Percentiles rank a stretch among this genome's conserved stretches.
Conservation (phyloP, 2,888 invertebrate species). For the Drosophila pseudotalamancana region DNA sequence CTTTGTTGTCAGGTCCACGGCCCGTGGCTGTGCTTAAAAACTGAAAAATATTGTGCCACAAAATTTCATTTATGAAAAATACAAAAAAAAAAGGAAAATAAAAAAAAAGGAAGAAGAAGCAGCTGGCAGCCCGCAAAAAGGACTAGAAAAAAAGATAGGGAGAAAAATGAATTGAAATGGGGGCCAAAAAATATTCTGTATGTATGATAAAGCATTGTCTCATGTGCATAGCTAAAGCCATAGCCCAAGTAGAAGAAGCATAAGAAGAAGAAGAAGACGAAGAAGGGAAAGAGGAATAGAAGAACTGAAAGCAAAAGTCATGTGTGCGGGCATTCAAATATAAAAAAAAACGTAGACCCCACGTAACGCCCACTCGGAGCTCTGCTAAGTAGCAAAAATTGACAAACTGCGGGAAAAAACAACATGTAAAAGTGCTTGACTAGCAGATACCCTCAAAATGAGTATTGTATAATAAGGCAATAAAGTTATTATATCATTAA, state of each 20-base stretch:
- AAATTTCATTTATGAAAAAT: constrained; percentile 71
- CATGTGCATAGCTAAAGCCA: constrained; percentile 70
- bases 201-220: constrained; percentile 62
- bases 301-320: constrained; percentile 39
- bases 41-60: constrained; percentile 69
- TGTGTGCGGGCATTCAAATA: constrained; percentile 44
- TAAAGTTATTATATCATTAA: no score
- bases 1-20: constrained; percentile 13
- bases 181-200: background rate
- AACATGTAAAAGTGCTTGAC: no score
- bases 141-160: background rate
- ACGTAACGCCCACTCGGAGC: constrained; percentile 13
- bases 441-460: no score
- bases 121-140: constrained; percentile 17
- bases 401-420: constrained; percentile 65
- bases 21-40: constrained; percentile 48
- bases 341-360: constrained; percentile 10
- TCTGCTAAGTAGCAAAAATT: constrained; percentile 64
- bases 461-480: no score
- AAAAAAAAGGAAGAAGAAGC: constrained; percentile 1
- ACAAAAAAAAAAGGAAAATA: constrained; percentile 9
- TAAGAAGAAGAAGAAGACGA: constrained; percentile 11
- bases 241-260: no score
- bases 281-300: constrained; percentile 12
- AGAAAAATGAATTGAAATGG: background rate